These are phyloP conservation scores for Dendropsophus ebraccatus DNA, from an alignment of 2,113 vertebrate species.

Conservation along the genomic window DNA sequence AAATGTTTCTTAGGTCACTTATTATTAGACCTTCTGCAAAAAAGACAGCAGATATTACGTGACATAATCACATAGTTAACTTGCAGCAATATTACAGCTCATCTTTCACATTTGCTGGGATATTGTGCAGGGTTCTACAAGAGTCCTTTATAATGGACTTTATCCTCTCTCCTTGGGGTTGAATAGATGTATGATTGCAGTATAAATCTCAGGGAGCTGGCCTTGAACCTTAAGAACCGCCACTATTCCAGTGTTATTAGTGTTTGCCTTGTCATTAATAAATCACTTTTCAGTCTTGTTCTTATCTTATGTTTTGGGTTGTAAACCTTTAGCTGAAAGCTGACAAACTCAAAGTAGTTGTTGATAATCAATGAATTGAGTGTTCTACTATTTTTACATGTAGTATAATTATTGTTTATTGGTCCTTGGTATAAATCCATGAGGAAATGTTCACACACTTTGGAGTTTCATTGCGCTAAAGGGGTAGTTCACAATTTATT, in stretches of 20 bases:
- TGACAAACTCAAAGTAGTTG: neutral
- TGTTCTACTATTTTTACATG: neutral
- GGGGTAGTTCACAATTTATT: no score
- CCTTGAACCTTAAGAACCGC: slow-evolving; percentile 18
- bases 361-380: neutral
- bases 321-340: neutral
- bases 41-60: neutral
- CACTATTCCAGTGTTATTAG: slow-evolving; percentile 5
- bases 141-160: slow-evolving; percentile 30
- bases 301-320: slow-evolving; percentile 1
- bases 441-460: neutral
- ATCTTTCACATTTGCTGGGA: neutral
- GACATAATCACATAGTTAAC: neutral
- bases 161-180: slow-evolving; percentile 18
- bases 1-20: no score
- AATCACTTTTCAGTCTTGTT: slow-evolving; percentile 19
- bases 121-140: neutral
- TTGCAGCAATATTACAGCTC: neutral
- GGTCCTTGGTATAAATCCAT: neutral
- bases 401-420: neutral
- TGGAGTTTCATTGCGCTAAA: no score
- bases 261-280: slow-evolving; percentile 18
- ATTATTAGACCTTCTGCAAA: no score
- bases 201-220: slow-evolving; percentile 32
- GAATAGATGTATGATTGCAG: neutral